Base-by-base conservation (phyloP, 2,888 invertebrate species). In the Antheraea assamensis region DNA sequence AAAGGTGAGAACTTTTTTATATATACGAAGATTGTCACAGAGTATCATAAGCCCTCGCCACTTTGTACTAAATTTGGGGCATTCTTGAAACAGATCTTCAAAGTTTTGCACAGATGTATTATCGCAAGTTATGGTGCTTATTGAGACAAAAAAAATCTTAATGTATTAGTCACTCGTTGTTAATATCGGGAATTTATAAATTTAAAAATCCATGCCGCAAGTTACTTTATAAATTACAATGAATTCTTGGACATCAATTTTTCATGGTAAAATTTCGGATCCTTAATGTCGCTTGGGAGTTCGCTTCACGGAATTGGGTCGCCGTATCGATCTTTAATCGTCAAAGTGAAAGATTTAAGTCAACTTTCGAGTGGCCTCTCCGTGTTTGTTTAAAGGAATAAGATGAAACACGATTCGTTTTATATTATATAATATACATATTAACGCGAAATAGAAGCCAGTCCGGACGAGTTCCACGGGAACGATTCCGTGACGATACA, bases 311-410 rank as follows among this genome's bases (percentile, higher is more conserved):
- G 19, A 68, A 68, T 68, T 68, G 35, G 68, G 68, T 68, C 68
- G 68, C n/a, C 35, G 35, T 35, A 68, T 68, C 31, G 35, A 68
- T 64, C 61, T 64, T 27, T 68, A 68, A n/a, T 68, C 68, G 35
- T 68, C 68, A 68, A 68, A 68, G 61, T 64, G 61, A 64, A 64
- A 64, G 27, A 30, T 64, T 64, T 64, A 64, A 64, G 61, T 30
- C 61, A 64, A 64, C 27, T 64, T 64, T 64, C 61, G 61, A 64
- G 17, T 64, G 27, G 27, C 61, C 61, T 64, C 61, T 30, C 27
- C 27, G 27, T 64, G 61, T 64, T 64, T 64, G 17, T 30, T 64
- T 64, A 64, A 64, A 64, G 30, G 15, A 64, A 30, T 64, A 30
- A 64, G 27, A 30, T 0, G 61, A 30, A 7, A 64, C 27, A 64